A percentile compares a stretch with the other conserved stretches of the same genome.
Evolutionary conservation across 2,797 vertebrate genomes (phyloP).

Genomic region (Acipenser transmontanus): DNA sequence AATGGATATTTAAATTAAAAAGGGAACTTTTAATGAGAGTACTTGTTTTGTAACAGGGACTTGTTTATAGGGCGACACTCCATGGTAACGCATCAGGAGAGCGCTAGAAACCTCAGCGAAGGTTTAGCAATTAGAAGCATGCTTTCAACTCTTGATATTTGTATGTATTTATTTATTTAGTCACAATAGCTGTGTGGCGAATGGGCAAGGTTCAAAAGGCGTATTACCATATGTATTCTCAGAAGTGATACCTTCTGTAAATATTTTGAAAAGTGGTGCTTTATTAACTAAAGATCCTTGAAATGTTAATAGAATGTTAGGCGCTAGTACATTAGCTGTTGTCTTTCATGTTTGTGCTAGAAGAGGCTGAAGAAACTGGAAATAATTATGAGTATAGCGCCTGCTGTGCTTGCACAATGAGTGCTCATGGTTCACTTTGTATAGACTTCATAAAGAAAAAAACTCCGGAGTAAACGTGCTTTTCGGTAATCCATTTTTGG

Average conservation of each 20-base stretch:
- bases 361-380: too few species aligned
- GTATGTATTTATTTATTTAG: slow-evolving; percentile 2
- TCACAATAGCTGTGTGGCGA: not conserved
- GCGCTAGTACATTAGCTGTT: slow-evolving; percentile 2
- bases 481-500: too few species aligned
- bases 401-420: too few species aligned
- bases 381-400: too few species aligned
- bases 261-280: slow-evolving; percentile 44
- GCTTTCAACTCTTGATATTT: slow-evolving; percentile 12
- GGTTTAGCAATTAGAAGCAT: slow-evolving; percentile 30
- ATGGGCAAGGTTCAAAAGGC: not conserved
- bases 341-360: too few species aligned
- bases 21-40: slow-evolving; percentile 11
- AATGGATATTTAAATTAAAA: slow-evolving; percentile 17
- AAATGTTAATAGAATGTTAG: slow-evolving; percentile 62
- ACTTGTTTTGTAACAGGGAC: slow-evolving; percentile 18
- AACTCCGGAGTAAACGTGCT: too few species aligned
- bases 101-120: slow-evolving; percentile 17
- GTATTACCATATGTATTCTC: not conserved
- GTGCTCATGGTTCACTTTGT: too few species aligned
- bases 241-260: slow-evolving; percentile 9
- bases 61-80: slow-evolving; percentile 24
- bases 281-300: slow-evolving; percentile 49
- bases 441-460: too few species aligned
- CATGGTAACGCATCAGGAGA: slow-evolving; percentile 31